These are phyloP conservation scores for Poecilia velifera DNA, from an alignment of 2,797 vertebrate genomes.

Conservation along the genomic window DNA sequence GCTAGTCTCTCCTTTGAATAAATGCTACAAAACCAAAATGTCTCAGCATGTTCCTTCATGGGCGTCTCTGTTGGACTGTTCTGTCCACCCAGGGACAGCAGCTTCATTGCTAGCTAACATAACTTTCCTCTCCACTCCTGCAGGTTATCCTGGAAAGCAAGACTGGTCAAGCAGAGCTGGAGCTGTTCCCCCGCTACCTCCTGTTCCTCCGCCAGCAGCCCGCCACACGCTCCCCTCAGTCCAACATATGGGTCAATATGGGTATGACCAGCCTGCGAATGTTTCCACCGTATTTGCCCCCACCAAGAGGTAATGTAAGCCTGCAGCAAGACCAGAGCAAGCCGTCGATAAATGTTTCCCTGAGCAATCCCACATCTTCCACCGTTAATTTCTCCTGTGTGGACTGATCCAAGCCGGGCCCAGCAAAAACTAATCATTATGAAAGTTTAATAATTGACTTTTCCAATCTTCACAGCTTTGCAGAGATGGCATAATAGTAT, in stretches of 20 bases:
- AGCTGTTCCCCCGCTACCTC: slow-evolving; percentile 94
- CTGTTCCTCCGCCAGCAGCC: slow-evolving; percentile 97
- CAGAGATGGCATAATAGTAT: neutral
- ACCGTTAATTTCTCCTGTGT: no score
- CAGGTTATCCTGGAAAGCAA: slow-evolving; percentile 93
- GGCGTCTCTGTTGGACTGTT: neutral
- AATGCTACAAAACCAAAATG: neutral
- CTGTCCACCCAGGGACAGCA: neutral
- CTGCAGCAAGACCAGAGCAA: slow-evolving; percentile 92
- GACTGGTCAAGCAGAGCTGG: slow-evolving; percentile 86
- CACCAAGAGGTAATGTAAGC: slow-evolving; percentile 96
- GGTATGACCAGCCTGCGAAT: slow-evolving; percentile 99
- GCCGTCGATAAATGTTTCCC: slow-evolving; percentile 46
- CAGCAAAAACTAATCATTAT: slow-evolving; percentile 38
- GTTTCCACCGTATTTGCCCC: slow-evolving; percentile 92
- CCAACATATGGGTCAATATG: slow-evolving; percentile 99
- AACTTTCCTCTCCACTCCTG: neutral
- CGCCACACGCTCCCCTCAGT: slow-evolving; percentile 92
- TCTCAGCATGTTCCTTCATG: neutral
- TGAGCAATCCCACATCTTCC: slow-evolving; percentile 35
- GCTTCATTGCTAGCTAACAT: neutral
- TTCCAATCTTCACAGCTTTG: slow-evolving; percentile 49
- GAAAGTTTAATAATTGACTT: slow-evolving; percentile 23
- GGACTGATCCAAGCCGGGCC: no score
- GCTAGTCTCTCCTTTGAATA: neutral